A percentile compares a stretch with the other conserved stretches of the same genome.
Evolutionary conservation across 1,140 invertebrate genomes (phyloP).

Genomic region (Trachymyrmex cornetzi): DNA sequence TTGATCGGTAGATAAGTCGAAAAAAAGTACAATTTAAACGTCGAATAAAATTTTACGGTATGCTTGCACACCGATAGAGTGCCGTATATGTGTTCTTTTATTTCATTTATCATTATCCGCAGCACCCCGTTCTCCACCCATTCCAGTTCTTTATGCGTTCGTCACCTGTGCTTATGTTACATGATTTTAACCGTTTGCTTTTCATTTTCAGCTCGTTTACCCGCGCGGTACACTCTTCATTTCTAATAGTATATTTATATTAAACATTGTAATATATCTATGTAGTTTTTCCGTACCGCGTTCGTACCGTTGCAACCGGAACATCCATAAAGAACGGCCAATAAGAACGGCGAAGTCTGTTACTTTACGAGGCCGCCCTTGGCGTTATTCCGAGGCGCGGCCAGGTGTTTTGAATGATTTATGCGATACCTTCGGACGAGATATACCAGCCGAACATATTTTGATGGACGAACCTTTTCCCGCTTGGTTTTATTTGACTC

Average conservation of each 20-base stretch:
- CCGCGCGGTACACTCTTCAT: slow-evolving; percentile 25
- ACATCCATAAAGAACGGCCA: slow-evolving; percentile 51
- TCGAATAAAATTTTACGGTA: slow-evolving; percentile 42
- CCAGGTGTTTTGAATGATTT: slow-evolving; percentile 43
- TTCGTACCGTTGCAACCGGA: slow-evolving; percentile 57
- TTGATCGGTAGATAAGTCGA: background rate
- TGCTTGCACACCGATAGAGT: slow-evolving; percentile 76
- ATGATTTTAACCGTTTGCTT: slow-evolving; percentile 51
- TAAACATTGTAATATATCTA: background rate
- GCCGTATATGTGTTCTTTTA: slow-evolving; percentile 73
- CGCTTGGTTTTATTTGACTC: slow-evolving; percentile 22
- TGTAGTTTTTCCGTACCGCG: slow-evolving; percentile 14
- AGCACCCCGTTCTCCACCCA: background rate
- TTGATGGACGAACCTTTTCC: slow-evolving; percentile 33
- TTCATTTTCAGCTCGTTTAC: slow-evolving; percentile 56
- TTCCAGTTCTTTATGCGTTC: slow-evolving; percentile 1
- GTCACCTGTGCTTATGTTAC: slow-evolving; percentile 32
- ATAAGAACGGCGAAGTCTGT: slow-evolving; percentile 20
- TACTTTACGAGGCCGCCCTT: slow-evolving; percentile 32
- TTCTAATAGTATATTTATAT: slow-evolving; percentile 28
- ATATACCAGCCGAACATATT: slow-evolving; percentile 45
- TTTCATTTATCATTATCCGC: slow-evolving; percentile 64
- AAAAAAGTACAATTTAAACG: background rate
- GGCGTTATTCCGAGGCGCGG: slow-evolving; percentile 41
- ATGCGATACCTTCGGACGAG: slow-evolving; percentile 50